Conservation (phyloP, 92 coral and sea anemone species). For the Phenganax stokvisi region DNA sequence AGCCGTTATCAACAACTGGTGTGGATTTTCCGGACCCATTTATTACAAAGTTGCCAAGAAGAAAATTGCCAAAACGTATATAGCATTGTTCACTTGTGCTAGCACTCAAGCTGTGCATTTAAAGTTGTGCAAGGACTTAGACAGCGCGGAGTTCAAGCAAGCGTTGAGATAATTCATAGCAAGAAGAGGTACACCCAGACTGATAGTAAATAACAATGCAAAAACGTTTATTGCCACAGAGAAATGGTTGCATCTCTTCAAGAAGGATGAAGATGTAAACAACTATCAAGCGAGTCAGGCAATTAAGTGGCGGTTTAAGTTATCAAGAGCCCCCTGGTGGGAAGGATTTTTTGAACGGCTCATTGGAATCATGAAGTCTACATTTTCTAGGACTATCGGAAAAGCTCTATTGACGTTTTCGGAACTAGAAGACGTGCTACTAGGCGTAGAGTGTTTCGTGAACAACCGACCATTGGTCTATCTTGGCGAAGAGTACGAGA, state of each 20-base stretch:
- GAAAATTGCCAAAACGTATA: slow-evolving; percentile 36
- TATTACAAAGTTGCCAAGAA: slow-evolving; percentile 33
- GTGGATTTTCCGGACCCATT: slow-evolving; percentile 54
- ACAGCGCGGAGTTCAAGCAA: slow-evolving; percentile 37
- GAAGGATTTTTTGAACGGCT: slow-evolving; percentile 15
- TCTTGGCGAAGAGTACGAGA: slow-evolving; percentile 47
- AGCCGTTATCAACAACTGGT: slow-evolving; percentile 51
- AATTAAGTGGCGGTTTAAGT: slow-evolving; percentile 47
- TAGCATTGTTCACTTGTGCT: slow-evolving; percentile 51
- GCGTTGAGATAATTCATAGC: slow-evolving; percentile 43
- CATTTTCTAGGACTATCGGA: slow-evolving; percentile 45
- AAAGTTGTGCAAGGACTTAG: slow-evolving; percentile 36
- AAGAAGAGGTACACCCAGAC: slow-evolving; percentile 39
- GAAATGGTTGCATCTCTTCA: slow-evolving; percentile 44
- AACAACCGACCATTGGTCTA: slow-evolving; percentile 58
- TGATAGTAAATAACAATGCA: slow-evolving; percentile 51
- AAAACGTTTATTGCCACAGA: slow-evolving; percentile 52
- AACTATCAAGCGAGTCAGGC: slow-evolving; percentile 18
- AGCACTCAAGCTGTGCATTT: slow-evolving; percentile 49
- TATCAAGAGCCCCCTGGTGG: slow-evolving; percentile 4
- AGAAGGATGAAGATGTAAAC: slow-evolving; percentile 36
- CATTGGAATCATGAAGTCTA: slow-evolving; percentile 13
- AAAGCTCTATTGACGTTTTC: slow-evolving; percentile 41
- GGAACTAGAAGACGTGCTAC: slow-evolving; percentile 48
- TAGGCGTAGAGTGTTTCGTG: slow-evolving; percentile 50